Evolutionary conservation across 2,888 invertebrate species (phyloP).

Genomic region (Cheilosia vulpina): DNA sequence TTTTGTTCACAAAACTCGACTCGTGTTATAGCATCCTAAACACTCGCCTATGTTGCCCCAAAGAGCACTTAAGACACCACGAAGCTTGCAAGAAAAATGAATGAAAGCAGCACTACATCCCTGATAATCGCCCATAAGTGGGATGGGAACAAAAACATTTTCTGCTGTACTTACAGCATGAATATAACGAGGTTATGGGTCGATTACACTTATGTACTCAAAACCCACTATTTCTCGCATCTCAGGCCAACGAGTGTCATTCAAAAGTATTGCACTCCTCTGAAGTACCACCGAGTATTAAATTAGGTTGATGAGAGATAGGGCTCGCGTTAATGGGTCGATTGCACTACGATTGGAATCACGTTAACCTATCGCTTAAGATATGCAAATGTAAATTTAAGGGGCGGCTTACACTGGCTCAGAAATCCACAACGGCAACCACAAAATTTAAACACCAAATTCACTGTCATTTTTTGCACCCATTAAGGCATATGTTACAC

Average conservation of each 20-base stretch:
- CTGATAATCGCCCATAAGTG: slow-evolving; percentile 17
- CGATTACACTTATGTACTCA: slow-evolving; percentile 11
- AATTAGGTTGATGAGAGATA: slow-evolving; percentile 14
- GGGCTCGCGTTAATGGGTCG: slow-evolving; percentile 6
- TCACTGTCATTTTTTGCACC: not conserved
- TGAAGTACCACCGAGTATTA: not conserved
- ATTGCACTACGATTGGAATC: slow-evolving; percentile 5
- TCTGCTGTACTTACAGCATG: not conserved
- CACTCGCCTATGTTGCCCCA: not conserved
- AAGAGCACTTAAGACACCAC: not conserved
- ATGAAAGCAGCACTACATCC: not conserved
- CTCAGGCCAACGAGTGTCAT: not conserved
- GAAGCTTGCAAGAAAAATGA: not conserved
- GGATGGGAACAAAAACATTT: not conserved
- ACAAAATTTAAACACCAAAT: too few relatives aligned
- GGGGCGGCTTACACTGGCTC: not conserved
- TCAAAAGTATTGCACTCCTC: not conserved
- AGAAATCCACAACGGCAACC: not conserved
- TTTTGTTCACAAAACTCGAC: not conserved
- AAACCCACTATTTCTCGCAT: not conserved
- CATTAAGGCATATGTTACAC: not conserved
- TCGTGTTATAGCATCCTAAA: not conserved
- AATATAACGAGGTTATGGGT: slow-evolving; percentile 26
- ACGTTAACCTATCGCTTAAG: not conserved
- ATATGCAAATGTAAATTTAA: not conserved